A percentile compares a stretch with the other conserved stretches of the same genome.
phyloP scores from a whole-genome alignment of 64 coral and sea anemone species.

The Dendronephthya gigantea region DNA sequence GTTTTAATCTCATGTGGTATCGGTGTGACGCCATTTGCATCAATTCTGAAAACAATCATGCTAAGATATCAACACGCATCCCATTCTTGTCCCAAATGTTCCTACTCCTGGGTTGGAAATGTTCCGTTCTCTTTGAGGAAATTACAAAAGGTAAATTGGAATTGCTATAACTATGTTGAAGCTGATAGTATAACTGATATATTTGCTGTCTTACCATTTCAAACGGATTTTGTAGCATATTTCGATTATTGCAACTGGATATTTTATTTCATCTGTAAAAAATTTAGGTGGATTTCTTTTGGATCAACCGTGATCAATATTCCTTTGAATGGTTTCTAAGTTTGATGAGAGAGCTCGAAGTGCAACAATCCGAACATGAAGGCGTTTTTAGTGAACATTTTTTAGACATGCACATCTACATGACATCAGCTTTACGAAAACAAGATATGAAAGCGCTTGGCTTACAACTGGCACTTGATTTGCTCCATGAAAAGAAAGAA shows the following conservation, averaged over 20 bases:
- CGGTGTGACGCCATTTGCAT: slow-evolving; percentile 9
- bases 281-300: slow-evolving; percentile 6
- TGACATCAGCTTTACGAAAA: slow-evolving; percentile 9
- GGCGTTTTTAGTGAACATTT: slow-evolving; percentile 20
- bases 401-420: background rate
- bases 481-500: slow-evolving; percentile 2
- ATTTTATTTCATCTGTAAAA: background rate
- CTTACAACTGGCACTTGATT: background rate
- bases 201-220: too few species aligned
- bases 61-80: background rate
- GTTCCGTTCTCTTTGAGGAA: background rate
- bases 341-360: background rate
- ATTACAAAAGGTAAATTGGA: background rate
- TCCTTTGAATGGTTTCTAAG: slow-evolving; percentile 19
- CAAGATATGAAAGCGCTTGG: slow-evolving; percentile 18
- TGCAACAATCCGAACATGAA: background rate
- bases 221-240: too few species aligned
- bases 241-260: too few species aligned
- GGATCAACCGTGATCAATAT: slow-evolving; percentile 17
- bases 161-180: too few species aligned
- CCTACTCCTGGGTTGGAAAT: background rate
- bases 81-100: background rate
- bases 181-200: too few species aligned
- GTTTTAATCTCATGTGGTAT: slow-evolving; percentile 1
- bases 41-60: slow-evolving; percentile 3